Conservation (phyloP, 2,888 invertebrate genomes). For the Pollenia labialis region DNA sequence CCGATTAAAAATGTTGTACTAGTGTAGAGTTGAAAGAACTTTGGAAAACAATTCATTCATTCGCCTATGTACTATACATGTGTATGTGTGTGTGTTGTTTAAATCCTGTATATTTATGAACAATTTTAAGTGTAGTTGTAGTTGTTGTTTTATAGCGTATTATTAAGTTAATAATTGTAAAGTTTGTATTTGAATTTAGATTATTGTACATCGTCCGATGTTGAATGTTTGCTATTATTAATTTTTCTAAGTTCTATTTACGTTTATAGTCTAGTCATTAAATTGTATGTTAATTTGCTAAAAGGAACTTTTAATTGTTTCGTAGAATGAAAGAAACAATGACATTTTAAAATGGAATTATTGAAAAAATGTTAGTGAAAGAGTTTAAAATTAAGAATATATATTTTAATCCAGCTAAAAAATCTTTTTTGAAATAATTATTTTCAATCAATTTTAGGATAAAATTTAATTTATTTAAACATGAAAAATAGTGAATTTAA, state of each 20-base stretch:
- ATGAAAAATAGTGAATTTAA: too few species aligned
- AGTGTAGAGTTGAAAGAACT: slow-evolving; percentile 55
- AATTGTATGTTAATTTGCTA: slow-evolving; percentile 66
- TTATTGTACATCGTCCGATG: not conserved
- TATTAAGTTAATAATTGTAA: slow-evolving; percentile 65
- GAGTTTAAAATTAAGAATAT: too few species aligned
- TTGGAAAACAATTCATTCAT: slow-evolving; percentile 20
- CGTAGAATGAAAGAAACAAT: not conserved
- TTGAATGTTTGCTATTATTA: slow-evolving; percentile 10
- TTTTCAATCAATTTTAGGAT: too few species aligned
- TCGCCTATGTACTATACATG: not conserved
- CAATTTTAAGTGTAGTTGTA: not conserved
- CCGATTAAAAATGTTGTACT: too few species aligned
- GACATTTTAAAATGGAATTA: not conserved
- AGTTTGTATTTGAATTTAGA: slow-evolving; percentile 32
- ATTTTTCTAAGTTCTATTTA: not conserved
- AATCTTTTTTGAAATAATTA: too few species aligned
- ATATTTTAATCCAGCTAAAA: too few species aligned
- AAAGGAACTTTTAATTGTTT: slow-evolving; percentile 44
- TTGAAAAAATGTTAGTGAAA: not conserved
- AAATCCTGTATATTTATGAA: not conserved
- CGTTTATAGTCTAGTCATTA: slow-evolving; percentile 53
- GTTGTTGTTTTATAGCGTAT: slow-evolving; percentile 52
- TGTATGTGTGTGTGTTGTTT: not conserved
- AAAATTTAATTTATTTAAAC: too few species aligned